Evolutionary conservation across 1,140 invertebrate genomes (phyloP), one percentile per base, ranked within the genome.

Genomic region (Drosophila triauraria): DNA sequence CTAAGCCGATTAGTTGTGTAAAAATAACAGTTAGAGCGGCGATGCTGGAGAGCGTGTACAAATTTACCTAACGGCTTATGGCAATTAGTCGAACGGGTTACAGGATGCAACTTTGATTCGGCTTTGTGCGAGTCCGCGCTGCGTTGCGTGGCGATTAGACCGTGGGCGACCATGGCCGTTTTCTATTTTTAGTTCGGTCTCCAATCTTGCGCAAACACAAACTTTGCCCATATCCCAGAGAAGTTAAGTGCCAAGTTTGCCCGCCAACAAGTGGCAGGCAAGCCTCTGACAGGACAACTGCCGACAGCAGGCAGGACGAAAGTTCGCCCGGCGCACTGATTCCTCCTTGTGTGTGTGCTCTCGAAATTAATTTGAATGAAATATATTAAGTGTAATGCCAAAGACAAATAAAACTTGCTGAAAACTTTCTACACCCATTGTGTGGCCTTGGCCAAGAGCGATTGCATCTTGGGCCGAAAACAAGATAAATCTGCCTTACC

Each of bases 1-100:
- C 81, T 74, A 84, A 84, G 64, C 81, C 77, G 81, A 81, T 84
- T 84, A 84, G 77, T 80, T 81, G 82, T 68, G 82, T 80, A 84
- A 84, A 80, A 85, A 77, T 69, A 85, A 60, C 48, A 62, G 38
- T 47, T 71, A 67, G 62, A 50, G 43, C 57, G 9, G 9, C 25
- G 25, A n/a, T 46, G 57, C 23, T 35, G 32, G 23, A 43, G 46
- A 44, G 20, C 53, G 57, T 75, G 53, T 35, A 54, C 53, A 80
- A 85, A 69, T 78, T 85, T 81, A 74, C 78, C 72, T 81, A 80
- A 68, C 81, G 62, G 81, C 78, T 84, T 84, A 84, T 76, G 81
- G 82, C 81, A 84, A 84, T 84, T 84, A 84, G 82, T 85, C 75
- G 78, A 43, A 61, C 65, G 67, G 76, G 82, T 81, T 77, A 53